Evolutionary conservation across 64 coral and sea anemone species (phyloP), one percentile per base, ranked within the genome.

Genomic region (Platygyra sinensis): DNA sequence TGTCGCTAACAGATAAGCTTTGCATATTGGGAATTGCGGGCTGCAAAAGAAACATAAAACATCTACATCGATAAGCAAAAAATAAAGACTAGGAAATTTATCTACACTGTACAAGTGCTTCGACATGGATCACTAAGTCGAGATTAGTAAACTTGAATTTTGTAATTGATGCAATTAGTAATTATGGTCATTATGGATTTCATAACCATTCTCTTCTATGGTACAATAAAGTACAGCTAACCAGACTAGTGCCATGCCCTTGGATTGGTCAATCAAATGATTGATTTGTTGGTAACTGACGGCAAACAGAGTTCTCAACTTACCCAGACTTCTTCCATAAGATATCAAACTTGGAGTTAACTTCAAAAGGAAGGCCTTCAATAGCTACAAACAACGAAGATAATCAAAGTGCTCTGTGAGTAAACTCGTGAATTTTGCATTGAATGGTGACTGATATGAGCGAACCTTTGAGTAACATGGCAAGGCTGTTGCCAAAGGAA

Each of bases 281-380:
- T 75, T 30, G 29, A 27, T 22, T 62, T 62, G 60, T 22, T 15
- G 15, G 20, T 62, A 22, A 18, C 60, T 22, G 14, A 62, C 10
- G 9, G 20, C 25, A 17, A 76, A 54, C 14, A 82, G 13, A 3
- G 8, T 15, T 30, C 20, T 3, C 7, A 38, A 92, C 90, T 87
- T 25, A 92, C 90, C 62, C 60, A 22, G 83, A 78, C 60, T 92
- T 92, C 65, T 92, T 92, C 90, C 90, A 92, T 25, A 92, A 49
- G 12, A 92, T 87, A 22, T 92, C 90, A 79, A 92, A 92, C 83
- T 87, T 92, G 62, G 49, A 75, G 60, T 87, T 92, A 9, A 92
- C 65, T 79, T 87, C 55, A 78, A 92, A 92, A 32, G 90, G 90
- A 13, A 92, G 74, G 32, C 83, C 90, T 57, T 92, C 90, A 63